Base-by-base conservation (phyloP, 2,797 vertebrate species). In the Microchirus variegatus region DNA sequence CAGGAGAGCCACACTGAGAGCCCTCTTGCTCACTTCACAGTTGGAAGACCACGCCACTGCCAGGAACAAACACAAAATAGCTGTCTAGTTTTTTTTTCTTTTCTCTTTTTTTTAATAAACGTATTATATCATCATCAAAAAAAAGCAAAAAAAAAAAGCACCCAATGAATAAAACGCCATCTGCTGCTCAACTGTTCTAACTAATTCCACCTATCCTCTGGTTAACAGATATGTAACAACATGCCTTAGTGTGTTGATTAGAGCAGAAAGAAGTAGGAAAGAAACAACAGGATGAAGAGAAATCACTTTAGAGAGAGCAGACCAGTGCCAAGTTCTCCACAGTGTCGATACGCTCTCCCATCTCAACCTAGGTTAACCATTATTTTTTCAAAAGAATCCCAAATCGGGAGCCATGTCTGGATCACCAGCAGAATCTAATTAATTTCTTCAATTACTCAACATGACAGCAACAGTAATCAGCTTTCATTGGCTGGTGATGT, bases 21-120 rank as follows among this genome's bases (percentile, higher is more conserved):
- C 8, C 70, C 18, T 63, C 51, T 55, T 67, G 51, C 62, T 78
- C 73, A 53, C 70, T 79, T 85, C 77, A 51, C 61, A 69, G 55
- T 37, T 58, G 59, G 58, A 68, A 48, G 46, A 63, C 17, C 43
- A 50, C 5, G 37, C 35, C 47, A 63, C 53, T 26, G 35, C 31
- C 37, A 31, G 45, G 52, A 35, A 57, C 41, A 52, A 35, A 17
- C 55, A 65, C 26, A 69, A 59, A 59, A 75, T 42, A n/a, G 37
- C 46, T 17, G 55, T 10, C 22, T 45, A 0, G 2, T 49, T 13
- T 16, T n/a, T 16, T 16, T n/a, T 16, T 58, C 53, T 57, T 17
- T 19, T 44, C 41, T 10, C 26, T 16, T 14, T 6, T 41, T 12
- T 42, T 14, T 14, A 42, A 15, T 5, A 42, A 12, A 15, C 22